These are phyloP conservation scores for Galemys pyrenaicus DNA, from an alignment of 2,113 vertebrate genomes.

Conservation along the genomic window DNA sequence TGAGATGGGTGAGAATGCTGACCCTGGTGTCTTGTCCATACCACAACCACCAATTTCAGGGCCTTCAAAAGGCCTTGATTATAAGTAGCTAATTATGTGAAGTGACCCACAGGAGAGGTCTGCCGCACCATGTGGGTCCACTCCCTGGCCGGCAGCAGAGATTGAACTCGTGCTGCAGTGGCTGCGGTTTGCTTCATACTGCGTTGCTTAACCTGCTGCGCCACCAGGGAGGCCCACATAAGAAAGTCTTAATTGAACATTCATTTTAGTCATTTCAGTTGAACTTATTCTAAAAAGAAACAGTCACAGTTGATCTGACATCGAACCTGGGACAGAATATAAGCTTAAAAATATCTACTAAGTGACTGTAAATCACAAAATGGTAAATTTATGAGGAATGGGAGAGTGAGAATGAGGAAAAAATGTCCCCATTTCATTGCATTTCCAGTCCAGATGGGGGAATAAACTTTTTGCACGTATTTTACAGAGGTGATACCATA, in stretches of 20 bases:
- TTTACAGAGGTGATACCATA: not conserved
- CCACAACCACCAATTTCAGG: not conserved
- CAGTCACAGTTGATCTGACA: not conserved
- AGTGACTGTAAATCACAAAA: not conserved
- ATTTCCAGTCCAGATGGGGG: not conserved
- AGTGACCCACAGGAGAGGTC: not conserved
- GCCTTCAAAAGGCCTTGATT: not conserved
- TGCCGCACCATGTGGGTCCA: no score
- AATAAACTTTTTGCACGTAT: not conserved
- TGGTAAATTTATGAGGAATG: not conserved
- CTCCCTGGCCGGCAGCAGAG: no score
- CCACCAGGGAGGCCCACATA: no score
- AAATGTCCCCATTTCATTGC: not conserved
- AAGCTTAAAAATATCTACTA: not conserved
- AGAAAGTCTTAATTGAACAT: not conserved
- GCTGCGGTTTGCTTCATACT: no score
- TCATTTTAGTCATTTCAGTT: not conserved
- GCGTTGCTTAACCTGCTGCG: no score
- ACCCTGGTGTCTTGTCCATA: not conserved
- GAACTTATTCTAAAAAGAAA: not conserved
- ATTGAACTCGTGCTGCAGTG: no score
- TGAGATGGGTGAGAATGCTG: not conserved
- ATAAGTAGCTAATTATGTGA: not conserved
- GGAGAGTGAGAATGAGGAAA: not conserved
- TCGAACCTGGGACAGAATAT: not conserved